These are phyloP conservation scores for Dunckerocampus dactyliophorus DNA, from an alignment of 2,113 vertebrate genomes.

Conservation along the genomic window DNA sequence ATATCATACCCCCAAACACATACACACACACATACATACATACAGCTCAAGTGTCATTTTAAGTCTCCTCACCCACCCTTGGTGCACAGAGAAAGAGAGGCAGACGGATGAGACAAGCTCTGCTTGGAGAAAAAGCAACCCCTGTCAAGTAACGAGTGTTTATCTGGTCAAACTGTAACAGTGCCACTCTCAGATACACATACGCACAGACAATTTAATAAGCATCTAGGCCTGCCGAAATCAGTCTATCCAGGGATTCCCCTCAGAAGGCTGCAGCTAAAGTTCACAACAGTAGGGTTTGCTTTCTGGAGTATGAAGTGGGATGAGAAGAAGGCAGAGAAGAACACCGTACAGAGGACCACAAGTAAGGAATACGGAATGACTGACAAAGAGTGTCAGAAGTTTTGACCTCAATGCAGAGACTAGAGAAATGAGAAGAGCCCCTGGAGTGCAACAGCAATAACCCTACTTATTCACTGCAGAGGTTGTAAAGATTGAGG, in stretches of 20 bases:
- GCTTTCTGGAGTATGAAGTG: constrained; percentile 48
- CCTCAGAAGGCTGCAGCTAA: constrained; percentile 44
- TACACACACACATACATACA: constrained; percentile 18
- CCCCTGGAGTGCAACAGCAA: constrained; percentile 30
- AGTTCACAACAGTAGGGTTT: constrained; percentile 66
- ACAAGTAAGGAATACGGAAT: constrained; percentile 4
- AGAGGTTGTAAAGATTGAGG: constrained; percentile 51
- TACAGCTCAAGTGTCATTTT: constrained; percentile 37
- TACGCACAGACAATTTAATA: constrained; percentile 46
- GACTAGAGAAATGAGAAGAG: constrained; percentile 11
- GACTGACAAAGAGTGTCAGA: constrained; percentile 23
- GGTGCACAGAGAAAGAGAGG: constrained; percentile 38
- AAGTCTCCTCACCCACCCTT: constrained; percentile 33
- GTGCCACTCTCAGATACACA: constrained; percentile 9
- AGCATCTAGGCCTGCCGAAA: constrained; percentile 58
- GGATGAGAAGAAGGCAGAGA: not conserved
- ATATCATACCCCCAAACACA: constrained; percentile 46
- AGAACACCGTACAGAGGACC: not conserved
- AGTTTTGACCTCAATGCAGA: constrained; percentile 7
- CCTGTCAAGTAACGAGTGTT: constrained; percentile 26
- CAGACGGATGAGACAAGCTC: constrained; percentile 45
- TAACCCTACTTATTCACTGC: constrained; percentile 47
- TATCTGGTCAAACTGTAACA: constrained; percentile 56
- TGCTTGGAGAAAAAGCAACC: constrained; percentile 19
- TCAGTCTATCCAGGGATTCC: constrained; percentile 55